Evolutionary conservation across 2,113 vertebrate genomes (phyloP), one percentile per base, ranked within the genome.

Genomic region (Phrynosoma platyrhinos): DNA sequence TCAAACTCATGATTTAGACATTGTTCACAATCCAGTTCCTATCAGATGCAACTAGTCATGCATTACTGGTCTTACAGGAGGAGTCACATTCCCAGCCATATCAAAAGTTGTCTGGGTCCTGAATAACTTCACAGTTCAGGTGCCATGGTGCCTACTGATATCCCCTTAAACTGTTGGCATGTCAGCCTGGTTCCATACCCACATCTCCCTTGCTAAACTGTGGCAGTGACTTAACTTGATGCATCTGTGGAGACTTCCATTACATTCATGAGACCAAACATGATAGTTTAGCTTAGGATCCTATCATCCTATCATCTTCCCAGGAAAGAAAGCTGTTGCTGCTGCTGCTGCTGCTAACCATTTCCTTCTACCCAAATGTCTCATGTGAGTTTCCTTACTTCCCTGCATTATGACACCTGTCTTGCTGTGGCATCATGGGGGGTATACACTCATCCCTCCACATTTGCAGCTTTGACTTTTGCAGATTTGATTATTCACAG

Each of bases 301-400:
- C 25, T 4, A 9, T 72, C 20, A 25, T 42, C 32, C 52, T n/a
- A n/a, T n/a, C n/a, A n/a, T n/a, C n/a, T n/a, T 74, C 32, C 53
- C 25, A 72, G 80, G 68, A n/a, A 58, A 72, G 9, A 71, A 80
- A 72, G 68, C 47, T 27, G 47, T 47, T 47, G 42, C 42, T 47
- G 42, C 42, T 47, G n/a, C n/a, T n/a, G n/a, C n/a, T 84, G 7
- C 55, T 84, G 58, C 55, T 84, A 75, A 84, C 32, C 23, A 68
- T 32, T 66, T 86, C 16, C 27, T 86, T 79, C 66, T 53, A 14
- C 12, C 30, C 79, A 84, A 74, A 7, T 79, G 32, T 84, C 32
- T 84, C 83, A 21, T 62, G 32, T 84, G 52, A 76, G 58, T 32
- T 64, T 85, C 71, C 36, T 58, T 84, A 55, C 52, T 52, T 79